A percentile compares a stretch with the other conserved stretches of the same genome.
Conservation (phyloP, 2,113 vertebrate genomes). For the Delphinapterus leucas region DNA sequence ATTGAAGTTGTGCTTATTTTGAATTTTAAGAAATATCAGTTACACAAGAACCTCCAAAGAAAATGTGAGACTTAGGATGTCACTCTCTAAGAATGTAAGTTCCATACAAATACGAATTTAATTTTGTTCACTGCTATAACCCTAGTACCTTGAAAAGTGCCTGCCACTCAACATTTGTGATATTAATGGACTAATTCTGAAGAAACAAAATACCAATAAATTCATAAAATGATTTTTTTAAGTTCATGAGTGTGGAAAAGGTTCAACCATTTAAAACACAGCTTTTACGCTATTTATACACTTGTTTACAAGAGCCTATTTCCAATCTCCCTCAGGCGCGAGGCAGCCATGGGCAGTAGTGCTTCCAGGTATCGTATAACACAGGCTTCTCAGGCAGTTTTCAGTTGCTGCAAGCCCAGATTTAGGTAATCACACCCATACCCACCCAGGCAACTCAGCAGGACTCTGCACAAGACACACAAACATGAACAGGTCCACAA, state of each 20-base stretch:
- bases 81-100: neutral
- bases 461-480: neutral
- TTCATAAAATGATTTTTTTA: neutral
- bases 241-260: neutral
- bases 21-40: neutral
- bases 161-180: neutral
- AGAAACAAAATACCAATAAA: neutral
- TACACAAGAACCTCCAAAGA: neutral
- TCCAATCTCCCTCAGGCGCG: neutral
- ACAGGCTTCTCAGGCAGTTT: neutral
- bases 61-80: neutral
- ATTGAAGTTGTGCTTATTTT: neutral
- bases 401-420: neutral
- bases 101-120: neutral
- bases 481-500: neutral
- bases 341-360: neutral
- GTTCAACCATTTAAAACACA: neutral
- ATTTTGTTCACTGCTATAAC: neutral
- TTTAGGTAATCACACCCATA: neutral
- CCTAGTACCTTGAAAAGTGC: neutral
- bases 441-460: neutral
- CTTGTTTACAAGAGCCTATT: constrained; percentile 26
- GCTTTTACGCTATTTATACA: neutral
- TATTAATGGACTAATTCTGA: neutral
- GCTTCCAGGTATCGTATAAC: neutral